These are phyloP conservation scores for Atopsyche davidsoni DNA, from an alignment of 1,140 invertebrate genomes.

Conservation along the genomic window DNA sequence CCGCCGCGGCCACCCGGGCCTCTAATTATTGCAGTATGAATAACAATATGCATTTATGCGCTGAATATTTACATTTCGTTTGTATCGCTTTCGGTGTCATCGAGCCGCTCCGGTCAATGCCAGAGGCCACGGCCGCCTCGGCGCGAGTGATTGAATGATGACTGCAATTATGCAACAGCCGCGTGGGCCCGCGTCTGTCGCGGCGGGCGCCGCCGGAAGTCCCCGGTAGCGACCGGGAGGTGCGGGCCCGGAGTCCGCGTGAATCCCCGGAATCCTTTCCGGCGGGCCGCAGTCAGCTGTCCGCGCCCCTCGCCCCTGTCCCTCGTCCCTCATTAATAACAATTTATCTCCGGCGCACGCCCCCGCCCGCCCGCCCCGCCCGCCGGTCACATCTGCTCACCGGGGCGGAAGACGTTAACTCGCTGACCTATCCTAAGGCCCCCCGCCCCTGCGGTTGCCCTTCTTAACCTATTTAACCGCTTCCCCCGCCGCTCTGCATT, in stretches of 20 bases:
- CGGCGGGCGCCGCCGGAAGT: no score
- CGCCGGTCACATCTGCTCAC: constrained; percentile 30
- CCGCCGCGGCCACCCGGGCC: no score
- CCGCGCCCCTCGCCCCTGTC: constrained; percentile 6
- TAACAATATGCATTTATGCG: no score
- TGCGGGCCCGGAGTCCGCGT: no score
- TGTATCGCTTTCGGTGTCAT: not conserved
- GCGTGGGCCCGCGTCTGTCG: no score
- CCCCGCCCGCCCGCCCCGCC: not conserved
- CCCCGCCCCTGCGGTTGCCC: constrained; percentile 11
- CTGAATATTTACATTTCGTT: no score
- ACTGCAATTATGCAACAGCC: no score
- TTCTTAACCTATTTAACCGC: constrained; percentile 31
- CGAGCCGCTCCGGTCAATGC: not conserved
- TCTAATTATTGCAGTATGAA: no score
- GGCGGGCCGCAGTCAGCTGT: constrained; percentile 7
- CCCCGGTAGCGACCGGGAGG: no score
- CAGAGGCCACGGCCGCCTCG: not conserved
- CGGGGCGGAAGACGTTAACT: constrained; percentile 29
- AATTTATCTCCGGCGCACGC: constrained; percentile 10
- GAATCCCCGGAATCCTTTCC: no score
- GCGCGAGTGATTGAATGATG: not conserved
- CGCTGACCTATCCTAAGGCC: constrained; percentile 31
- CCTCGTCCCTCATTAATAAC: constrained; percentile 16
- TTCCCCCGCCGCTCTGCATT: not conserved